phyloP scores from a whole-genome alignment of 92 coral and sea anemone genomes.

The Bergia sp. region DNA sequence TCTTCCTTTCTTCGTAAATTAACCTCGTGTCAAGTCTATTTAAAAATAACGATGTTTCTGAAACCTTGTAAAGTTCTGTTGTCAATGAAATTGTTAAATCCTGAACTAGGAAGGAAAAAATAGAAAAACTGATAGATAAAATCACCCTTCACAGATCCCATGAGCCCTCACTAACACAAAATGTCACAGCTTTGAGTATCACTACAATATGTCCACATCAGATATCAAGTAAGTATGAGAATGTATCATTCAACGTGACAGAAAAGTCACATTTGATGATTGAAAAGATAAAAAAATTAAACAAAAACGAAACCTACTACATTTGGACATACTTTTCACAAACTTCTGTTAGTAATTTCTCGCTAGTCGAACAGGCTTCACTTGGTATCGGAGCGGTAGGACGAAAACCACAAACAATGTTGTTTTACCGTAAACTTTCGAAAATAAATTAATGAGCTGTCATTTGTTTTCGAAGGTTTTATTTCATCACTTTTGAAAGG shows the following conservation, averaged over 20 bases:
- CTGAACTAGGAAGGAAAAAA: neutral
- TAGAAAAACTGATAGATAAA: neutral
- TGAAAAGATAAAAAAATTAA: neutral
- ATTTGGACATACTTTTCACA: no score
- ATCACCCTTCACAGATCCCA: constrained; percentile 73
- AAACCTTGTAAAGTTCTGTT: no score
- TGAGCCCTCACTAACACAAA: constrained; percentile 96
- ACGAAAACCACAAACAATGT: neutral
- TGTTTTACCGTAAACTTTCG: neutral
- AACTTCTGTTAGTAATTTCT: neutral
- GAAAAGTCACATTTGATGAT: neutral
- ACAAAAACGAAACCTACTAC: neutral
- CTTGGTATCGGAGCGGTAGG: neutral
- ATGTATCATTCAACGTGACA: neutral
- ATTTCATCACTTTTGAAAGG: no score
- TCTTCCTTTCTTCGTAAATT: no score
- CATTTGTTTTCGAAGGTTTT: no score
- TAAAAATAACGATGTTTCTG: no score
- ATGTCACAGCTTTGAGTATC: constrained; percentile 88
- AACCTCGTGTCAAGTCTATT: no score
- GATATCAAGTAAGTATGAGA: constrained; percentile 81
- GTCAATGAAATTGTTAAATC: no score
- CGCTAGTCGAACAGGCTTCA: neutral
- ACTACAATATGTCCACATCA: constrained; percentile 93
- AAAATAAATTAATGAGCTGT: neutral